Evolutionary conservation across 2,888 invertebrate genomes (phyloP), one percentile per base, ranked within the genome.

Genomic region (Muschampia staudingeri): DNA sequence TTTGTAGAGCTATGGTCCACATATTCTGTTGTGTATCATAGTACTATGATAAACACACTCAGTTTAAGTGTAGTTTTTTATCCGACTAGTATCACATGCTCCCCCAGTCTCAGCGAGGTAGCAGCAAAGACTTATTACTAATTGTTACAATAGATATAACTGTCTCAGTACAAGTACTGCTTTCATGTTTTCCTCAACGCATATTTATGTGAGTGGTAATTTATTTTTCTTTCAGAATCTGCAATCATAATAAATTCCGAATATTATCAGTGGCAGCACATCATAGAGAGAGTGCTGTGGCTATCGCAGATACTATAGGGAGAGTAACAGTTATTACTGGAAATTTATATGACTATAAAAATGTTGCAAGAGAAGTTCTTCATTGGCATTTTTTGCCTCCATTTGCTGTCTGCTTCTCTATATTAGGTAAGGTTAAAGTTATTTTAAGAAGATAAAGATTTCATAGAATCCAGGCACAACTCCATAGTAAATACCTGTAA

Each of bases 311-410:
- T 82, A 91, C 96, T 0, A 88, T 97, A 16, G 97, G 97, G 0
- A 89, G 96, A 67, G 91, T 93, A 1, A 94, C 92, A 0, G 83
- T 96, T 2, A 85, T 95, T 56, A 91, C 94, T 87, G 95, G 96
- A 0, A 92, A 95, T 86, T 89, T 97, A 40, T 95, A 91, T 88
- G 90, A 94, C 77, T 87, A 89, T 65, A 91, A 78, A 16, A 88
- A 89, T 83, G 82, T 94, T 9, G 94, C 93, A 1, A 92, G 92
- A 79, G 97, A 97, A 88, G 89, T 93, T 1, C 80, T 96, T 67
- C 97, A 97, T 89, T 97, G 97, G 97, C 97, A 97, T 88, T 94
- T 92, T 80, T 88, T 97, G 73, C 97, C 97, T 1, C 89, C 94
- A 5, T 89, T 95, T 61, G 94, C 96, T 37, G 90, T 92, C 34